Percentiles rank a stretch among this genome's conserved stretches.
Evolutionary conservation across 23 tunicate genomes (phyloP).

Genomic region (Styela clava): DNA sequence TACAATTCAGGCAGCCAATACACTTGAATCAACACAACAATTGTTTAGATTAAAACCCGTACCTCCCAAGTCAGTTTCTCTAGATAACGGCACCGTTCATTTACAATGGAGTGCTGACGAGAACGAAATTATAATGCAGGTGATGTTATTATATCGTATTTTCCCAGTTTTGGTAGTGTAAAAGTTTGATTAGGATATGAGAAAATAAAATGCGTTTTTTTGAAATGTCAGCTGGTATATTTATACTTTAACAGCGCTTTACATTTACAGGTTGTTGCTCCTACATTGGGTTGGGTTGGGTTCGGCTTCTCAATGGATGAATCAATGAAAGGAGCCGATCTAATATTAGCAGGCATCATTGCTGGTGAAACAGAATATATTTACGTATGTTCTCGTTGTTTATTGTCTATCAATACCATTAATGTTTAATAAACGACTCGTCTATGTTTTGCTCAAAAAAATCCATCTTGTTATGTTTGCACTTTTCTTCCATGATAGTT

Average conservation of each 20-base stretch:
- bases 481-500: too few species aligned
- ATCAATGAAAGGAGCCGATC: conserved; percentile 12
- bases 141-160: too few species aligned
- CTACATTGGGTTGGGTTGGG: conserved; percentile 19
- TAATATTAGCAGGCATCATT: neutral
- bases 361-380: neutral
- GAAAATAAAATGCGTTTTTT: neutral
- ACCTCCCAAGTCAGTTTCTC: neutral
- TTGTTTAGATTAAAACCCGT: neutral
- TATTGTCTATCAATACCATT: too few species aligned
- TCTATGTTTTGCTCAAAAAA: too few species aligned
- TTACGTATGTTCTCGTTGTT: conserved; percentile 2
- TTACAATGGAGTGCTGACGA: conserved; percentile 22
- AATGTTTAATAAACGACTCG: too few species aligned
- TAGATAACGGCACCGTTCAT: neutral
- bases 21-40: neutral
- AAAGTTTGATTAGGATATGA: neutral
- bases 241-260: too few species aligned
- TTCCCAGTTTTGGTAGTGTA: neutral
- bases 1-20: neutral
- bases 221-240: too few species aligned
- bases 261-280: conserved; percentile 21
- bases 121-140: conserved; percentile 2
- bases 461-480: too few species aligned
- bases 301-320: conserved; percentile 4